phyloP scores from a whole-genome alignment of 2,888 invertebrate genomes.

The Nebria brevicollis region DNA sequence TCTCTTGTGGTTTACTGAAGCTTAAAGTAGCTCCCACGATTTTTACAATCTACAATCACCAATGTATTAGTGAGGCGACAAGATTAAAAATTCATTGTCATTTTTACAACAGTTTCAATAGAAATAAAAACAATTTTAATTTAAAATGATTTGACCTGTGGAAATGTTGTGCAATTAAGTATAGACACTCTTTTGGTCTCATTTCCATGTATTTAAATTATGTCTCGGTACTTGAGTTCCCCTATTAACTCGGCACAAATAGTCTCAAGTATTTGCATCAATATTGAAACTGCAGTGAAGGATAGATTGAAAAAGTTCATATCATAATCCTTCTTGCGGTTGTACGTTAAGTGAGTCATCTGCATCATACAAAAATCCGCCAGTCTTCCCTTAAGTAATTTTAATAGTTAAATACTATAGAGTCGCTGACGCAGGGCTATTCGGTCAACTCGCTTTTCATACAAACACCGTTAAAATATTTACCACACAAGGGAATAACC shows the following conservation, averaged over 20 bases:
- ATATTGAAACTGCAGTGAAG: conserved; percentile 43
- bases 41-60: too few relatives aligned
- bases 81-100: too few relatives aligned
- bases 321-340: conserved; percentile 41
- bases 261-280: conserved; percentile 47
- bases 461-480: conserved; percentile 8
- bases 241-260: conserved; percentile 35
- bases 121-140: too few relatives aligned
- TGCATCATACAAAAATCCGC: background rate
- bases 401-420: conserved; percentile 7
- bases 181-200: background rate
- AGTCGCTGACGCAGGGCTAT: background rate
- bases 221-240: conserved; percentile 2
- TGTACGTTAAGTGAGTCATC: conserved; percentile 22
- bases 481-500: conserved; percentile 4
- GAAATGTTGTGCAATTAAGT: too few relatives aligned
- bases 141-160: too few relatives aligned
- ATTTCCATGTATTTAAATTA: conserved; percentile 28
- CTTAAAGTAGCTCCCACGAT: too few relatives aligned
- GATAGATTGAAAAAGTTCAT: conserved; percentile 48
- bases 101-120: too few relatives aligned
- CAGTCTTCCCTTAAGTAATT: conserved; percentile 12
- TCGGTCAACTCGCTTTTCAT: conserved; percentile 5
- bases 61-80: too few relatives aligned
- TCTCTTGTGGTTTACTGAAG: too few relatives aligned